Conservation (phyloP, 2,888 invertebrate genomes). For the Timandra comae region DNA sequence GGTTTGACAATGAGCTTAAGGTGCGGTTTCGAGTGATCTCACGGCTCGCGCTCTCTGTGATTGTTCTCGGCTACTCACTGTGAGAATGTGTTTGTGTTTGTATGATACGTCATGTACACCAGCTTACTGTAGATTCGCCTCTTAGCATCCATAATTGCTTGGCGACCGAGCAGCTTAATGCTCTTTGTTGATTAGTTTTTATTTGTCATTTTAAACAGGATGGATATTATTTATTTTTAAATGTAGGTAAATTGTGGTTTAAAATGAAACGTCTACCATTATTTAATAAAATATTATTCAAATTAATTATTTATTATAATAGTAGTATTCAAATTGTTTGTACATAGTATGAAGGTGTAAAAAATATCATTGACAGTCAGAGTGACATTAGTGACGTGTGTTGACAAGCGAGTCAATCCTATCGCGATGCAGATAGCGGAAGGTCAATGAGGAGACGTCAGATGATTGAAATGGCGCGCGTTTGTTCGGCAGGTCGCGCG, state of each 20-base stretch:
- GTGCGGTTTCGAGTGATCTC: conserved; percentile 77
- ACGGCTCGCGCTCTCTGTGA: conserved; percentile 56
- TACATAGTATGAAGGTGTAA: too few species aligned
- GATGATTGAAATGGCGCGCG: conserved; percentile 52
- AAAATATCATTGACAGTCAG: neutral
- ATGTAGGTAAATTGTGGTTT: neutral
- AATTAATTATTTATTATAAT: neutral
- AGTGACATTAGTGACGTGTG: neutral
- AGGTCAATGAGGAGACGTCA: conserved; percentile 72
- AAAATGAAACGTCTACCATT: too few species aligned
- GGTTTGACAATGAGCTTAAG: conserved; percentile 77
- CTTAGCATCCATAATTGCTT: conserved; percentile 72
- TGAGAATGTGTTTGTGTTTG: conserved; percentile 66
- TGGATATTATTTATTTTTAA: conserved; percentile 12
- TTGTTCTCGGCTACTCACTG: conserved; percentile 64
- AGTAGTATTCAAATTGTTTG: too few species aligned
- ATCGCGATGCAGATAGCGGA: conserved; percentile 66
- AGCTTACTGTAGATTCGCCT: conserved; percentile 73
- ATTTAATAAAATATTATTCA: neutral
- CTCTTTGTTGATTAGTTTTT: conserved; percentile 54
- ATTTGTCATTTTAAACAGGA: conserved; percentile 28
- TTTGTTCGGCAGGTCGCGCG: conserved; percentile 45
- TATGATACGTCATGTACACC: conserved; percentile 74
- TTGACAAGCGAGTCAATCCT: conserved; percentile 3
- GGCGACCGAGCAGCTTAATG: conserved; percentile 63